phyloP scores from a whole-genome alignment of 2,888 invertebrate species.

The Tetheella fluctuosa region DNA sequence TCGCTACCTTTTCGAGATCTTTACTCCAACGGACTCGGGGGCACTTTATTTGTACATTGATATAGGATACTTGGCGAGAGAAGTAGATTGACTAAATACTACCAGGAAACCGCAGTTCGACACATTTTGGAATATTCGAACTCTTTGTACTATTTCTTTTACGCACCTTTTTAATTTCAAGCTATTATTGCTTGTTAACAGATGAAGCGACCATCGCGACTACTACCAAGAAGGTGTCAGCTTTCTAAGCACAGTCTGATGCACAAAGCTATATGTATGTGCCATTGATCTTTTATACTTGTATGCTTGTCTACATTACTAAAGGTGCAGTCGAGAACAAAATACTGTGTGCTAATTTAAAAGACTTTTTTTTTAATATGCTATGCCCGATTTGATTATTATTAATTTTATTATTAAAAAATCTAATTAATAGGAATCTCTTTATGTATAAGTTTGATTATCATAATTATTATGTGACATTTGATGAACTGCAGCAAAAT shows the following conservation, averaged over 20 bases:
- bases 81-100: too few species aligned
- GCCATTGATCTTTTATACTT: slow-evolving; percentile 17
- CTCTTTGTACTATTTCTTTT: neutral
- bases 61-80: too few species aligned
- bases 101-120: too few species aligned
- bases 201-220: slow-evolving; percentile 48
- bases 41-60: too few species aligned
- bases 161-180: too few species aligned
- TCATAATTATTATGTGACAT: neutral
- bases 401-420: neutral
- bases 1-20: too few species aligned
- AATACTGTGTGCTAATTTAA: slow-evolving; percentile 15
- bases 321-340: slow-evolving; percentile 1
- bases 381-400: neutral
- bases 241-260: slow-evolving; percentile 48
- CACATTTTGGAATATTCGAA: too few species aligned
- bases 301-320: neutral
- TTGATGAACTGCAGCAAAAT: neutral
- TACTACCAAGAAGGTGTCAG: slow-evolving; percentile 56
- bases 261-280: slow-evolving; percentile 16
- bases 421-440: neutral
- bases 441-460: neutral
- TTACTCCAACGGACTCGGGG: too few species aligned
- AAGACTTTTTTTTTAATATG: neutral
- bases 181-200: slow-evolving; percentile 36